A percentile compares a stretch with the other conserved stretches of the same genome.
phyloP scores from a whole-genome alignment of 2,797 vertebrate genomes.

The Pantherophis alleghaniensis region DNA sequence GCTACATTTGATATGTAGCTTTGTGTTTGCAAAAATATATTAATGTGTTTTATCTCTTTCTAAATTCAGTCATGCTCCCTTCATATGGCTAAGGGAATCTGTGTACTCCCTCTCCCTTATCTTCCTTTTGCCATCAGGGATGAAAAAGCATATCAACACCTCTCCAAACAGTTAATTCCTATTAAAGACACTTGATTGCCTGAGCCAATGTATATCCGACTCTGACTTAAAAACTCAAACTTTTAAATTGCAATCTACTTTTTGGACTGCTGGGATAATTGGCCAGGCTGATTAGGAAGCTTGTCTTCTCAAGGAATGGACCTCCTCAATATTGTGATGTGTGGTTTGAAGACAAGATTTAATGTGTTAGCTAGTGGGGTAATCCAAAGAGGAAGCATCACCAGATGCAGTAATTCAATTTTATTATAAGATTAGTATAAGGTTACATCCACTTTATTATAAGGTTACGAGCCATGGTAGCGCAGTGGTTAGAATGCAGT shows the following conservation, averaged over 20 bases:
- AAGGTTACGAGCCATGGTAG: too few species aligned
- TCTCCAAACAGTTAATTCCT: neutral
- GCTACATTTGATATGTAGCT: neutral
- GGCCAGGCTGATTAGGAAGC: neutral
- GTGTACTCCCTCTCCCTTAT: neutral
- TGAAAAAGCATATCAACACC: neutral
- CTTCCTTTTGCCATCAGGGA: neutral
- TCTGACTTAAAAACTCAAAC: neutral
- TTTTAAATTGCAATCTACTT: neutral
- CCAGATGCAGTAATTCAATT: neutral
- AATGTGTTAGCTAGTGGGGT: neutral
- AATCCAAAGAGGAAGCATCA: neutral
- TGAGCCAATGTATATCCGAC: neutral
- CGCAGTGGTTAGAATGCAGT: too few species aligned
- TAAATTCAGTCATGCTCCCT: neutral
- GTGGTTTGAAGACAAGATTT: neutral
- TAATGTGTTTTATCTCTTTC: neutral
- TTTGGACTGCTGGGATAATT: neutral
- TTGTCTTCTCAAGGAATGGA: neutral
- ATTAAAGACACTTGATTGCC: neutral
- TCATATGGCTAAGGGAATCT: neutral
- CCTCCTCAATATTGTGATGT: neutral
- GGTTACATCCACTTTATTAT: too few species aligned
- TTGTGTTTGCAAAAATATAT: neutral
- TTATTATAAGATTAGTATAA: neutral